Conservation (phyloP, 2,797 vertebrate species). For the Kryptolebias ocellatus region DNA sequence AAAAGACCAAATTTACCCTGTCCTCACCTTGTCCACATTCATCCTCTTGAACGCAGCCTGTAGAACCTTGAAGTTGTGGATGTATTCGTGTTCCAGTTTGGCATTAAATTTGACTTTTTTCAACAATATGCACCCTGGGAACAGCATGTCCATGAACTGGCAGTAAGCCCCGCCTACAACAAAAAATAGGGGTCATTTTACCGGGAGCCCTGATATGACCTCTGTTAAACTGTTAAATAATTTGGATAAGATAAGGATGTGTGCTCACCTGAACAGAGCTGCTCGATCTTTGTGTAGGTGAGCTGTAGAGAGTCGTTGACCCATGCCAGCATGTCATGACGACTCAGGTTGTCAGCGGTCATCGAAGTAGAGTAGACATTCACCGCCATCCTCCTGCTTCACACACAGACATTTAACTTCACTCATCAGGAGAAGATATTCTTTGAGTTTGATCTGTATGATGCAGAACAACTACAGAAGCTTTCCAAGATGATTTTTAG, state of each 20-base stretch:
- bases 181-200: not conserved
- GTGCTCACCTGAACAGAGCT: conserved; percentile 90
- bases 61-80: conserved; percentile 96
- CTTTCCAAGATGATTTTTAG: no score
- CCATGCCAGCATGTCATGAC: conserved; percentile 97
- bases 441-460: no score
- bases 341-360: conserved; percentile 95
- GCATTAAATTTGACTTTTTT: conserved; percentile 96
- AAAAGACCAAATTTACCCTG: not conserved
- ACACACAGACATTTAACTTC: conserved; percentile 11
- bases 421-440: not conserved
- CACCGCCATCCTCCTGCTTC: conserved; percentile 94
- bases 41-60: conserved; percentile 97
- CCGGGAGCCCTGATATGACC: not conserved
- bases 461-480: no score
- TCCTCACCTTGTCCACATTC: conserved; percentile 92
- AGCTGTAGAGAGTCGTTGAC: conserved; percentile 96
- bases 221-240: not conserved
- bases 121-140: conserved; percentile 92
- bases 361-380: conserved; percentile 97
- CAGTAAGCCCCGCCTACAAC: conserved; percentile 90
- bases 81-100: conserved; percentile 94
- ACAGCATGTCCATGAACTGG: conserved; percentile 99
- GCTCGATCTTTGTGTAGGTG: conserved; percentile 94
- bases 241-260: not conserved